Percentiles rank a stretch among this genome's conserved stretches.
Conservation (phyloP, 2,888 invertebrate species). For the Epirrita christyi region DNA sequence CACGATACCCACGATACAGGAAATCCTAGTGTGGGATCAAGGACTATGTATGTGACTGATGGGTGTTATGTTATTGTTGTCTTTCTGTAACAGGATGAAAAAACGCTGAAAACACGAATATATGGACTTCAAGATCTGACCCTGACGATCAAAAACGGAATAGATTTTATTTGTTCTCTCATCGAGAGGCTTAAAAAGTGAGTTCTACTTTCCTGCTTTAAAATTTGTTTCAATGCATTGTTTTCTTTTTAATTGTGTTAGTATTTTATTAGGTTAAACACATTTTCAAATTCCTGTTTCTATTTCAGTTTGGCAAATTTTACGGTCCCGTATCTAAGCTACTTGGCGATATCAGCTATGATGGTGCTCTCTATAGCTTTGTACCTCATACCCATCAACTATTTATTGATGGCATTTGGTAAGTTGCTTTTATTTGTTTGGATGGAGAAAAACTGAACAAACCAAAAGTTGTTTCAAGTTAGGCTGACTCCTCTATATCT, state of each 20-base stretch:
- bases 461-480: no score
- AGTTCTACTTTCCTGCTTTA: conserved; percentile 39
- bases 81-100: conserved; percentile 64
- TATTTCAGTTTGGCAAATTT: conserved; percentile 70
- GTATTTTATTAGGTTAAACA: neutral
- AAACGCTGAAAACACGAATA: conserved; percentile 68
- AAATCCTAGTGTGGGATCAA: no score
- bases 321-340: conserved; percentile 76
- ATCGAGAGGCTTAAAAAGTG: conserved; percentile 75
- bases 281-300: conserved; percentile 7
- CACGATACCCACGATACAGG: no score
- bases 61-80: no score
- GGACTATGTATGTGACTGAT: no score
- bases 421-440: conserved; percentile 32
- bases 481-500: no score
- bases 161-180: conserved; percentile 73
- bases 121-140: conserved; percentile 74
- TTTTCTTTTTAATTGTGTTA: no score
- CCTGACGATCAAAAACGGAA: conserved; percentile 76
- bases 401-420: conserved; percentile 77
- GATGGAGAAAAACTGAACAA: no score
- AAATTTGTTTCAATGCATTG: no score
- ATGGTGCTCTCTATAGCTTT: conserved; percentile 57
- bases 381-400: conserved; percentile 72
- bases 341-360: conserved; percentile 63